Percentiles rank a stretch among this genome's conserved stretches.
phyloP scores from a whole-genome alignment of 2,888 invertebrate species.

The Heteropelma amictum region DNA sequence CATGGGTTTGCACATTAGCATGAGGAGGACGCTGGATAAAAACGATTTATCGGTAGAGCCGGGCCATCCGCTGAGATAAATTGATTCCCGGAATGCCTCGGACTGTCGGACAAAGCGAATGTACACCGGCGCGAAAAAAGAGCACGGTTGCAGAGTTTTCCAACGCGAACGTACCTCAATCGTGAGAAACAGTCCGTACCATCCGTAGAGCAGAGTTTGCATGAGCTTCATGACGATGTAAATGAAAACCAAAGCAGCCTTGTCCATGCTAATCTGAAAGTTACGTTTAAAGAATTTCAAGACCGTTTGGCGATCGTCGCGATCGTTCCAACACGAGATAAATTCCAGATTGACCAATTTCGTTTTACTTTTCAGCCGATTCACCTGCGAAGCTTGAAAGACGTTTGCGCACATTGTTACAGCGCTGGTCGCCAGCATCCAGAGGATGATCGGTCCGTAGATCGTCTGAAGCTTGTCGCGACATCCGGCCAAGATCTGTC shows the following conservation, averaged over 20 bases:
- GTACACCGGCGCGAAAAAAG: no score
- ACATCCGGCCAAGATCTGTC: constrained; percentile 53
- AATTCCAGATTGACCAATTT: background rate
- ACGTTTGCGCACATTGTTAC: constrained; percentile 63
- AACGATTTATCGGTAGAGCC: constrained; percentile 9
- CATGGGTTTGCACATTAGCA: constrained; percentile 11
- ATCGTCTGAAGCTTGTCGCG: constrained; percentile 56
- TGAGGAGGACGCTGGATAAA: background rate
- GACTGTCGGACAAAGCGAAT: background rate
- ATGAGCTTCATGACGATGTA: background rate
- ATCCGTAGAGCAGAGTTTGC: background rate
- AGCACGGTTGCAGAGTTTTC: no score
- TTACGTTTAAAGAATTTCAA: background rate
- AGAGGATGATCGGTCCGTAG: constrained; percentile 63
- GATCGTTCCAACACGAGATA: background rate
- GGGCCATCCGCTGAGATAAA: constrained; percentile 25
- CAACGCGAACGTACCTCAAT: no score
- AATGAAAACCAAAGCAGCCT: constrained; percentile 5
- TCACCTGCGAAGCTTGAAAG: constrained; percentile 63
- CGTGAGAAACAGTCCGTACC: no score
- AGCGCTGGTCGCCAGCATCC: constrained; percentile 61
- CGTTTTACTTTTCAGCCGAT: no score
- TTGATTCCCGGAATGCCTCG: background rate
- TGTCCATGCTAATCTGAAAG: constrained; percentile 29
- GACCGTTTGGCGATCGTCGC: no score